These are phyloP conservation scores for Salminus brasiliensis DNA, from an alignment of 2,113 vertebrate genomes.

Conservation along the genomic window DNA sequence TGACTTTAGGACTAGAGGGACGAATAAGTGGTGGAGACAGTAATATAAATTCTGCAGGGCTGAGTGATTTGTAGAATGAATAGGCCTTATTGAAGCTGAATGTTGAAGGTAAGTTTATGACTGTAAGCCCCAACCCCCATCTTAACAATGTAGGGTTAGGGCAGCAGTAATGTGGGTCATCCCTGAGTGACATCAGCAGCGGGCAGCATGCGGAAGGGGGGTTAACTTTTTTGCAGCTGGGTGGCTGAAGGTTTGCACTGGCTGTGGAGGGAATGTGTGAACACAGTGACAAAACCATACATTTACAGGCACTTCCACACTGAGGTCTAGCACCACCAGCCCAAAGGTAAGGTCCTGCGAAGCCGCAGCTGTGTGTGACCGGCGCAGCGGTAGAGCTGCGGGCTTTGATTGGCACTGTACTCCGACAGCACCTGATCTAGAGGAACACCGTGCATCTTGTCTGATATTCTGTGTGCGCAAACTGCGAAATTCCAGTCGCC, in stretches of 20 bases:
- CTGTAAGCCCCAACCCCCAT: not conserved
- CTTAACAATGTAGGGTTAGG: not conserved
- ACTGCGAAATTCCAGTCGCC: slow-evolving; percentile 76
- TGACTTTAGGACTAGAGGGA: slow-evolving; percentile 24
- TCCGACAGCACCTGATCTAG: slow-evolving; percentile 60
- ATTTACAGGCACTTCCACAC: slow-evolving; percentile 69
- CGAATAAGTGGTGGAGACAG: slow-evolving; percentile 12
- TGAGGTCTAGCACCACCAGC: slow-evolving; percentile 67
- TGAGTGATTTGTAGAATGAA: slow-evolving; percentile 26
- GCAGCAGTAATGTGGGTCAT: slow-evolving; percentile 10
- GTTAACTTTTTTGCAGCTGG: slow-evolving; percentile 12
- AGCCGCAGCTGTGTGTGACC: slow-evolving; percentile 65
- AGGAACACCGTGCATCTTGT: slow-evolving; percentile 69
- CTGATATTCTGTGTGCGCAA: slow-evolving; percentile 71
- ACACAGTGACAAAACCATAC: slow-evolving; percentile 74
- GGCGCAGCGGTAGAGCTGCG: slow-evolving; percentile 33
- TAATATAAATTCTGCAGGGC: slow-evolving; percentile 23
- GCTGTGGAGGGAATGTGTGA: slow-evolving; percentile 69
- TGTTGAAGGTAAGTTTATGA: slow-evolving; percentile 10
- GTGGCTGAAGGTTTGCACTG: slow-evolving; percentile 43
- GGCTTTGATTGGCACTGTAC: slow-evolving; percentile 64
- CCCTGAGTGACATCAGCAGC: slow-evolving; percentile 13
- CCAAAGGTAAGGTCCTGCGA: slow-evolving; percentile 61
- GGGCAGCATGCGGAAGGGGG: slow-evolving; percentile 20
- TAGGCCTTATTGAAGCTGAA: not conserved